Evolutionary conservation across 2,888 invertebrate genomes (phyloP).

Genomic region (Lapara coniferarum): DNA sequence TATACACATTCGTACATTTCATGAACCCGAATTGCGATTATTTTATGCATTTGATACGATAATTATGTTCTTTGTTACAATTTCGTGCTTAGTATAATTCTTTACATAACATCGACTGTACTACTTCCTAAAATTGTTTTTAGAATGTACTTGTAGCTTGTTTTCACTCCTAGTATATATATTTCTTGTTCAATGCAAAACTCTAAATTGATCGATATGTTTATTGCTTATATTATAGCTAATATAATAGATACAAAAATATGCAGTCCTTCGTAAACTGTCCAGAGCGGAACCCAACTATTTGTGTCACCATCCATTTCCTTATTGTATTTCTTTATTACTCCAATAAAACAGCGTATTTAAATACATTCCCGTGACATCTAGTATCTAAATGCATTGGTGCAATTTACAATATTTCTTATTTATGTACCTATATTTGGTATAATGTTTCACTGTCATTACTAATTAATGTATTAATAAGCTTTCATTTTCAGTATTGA

Average conservation of each 20-base stretch:
- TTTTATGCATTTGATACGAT: background rate
- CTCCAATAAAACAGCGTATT: slow-evolving; percentile 44
- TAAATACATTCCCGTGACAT: background rate
- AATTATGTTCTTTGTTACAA: background rate
- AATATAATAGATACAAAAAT: too few species aligned
- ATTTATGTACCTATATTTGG: background rate
- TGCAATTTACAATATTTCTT: background rate
- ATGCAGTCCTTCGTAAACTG: background rate
- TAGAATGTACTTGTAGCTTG: background rate
- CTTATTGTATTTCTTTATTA: slow-evolving; percentile 36
- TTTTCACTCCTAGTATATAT: too few species aligned
- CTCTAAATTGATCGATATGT: too few species aligned
- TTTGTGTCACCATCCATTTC: slow-evolving; percentile 51
- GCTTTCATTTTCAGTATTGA: too few species aligned
- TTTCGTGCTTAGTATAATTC: background rate
- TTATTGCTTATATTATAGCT: too few species aligned
- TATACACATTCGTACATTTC: background rate
- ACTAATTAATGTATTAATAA: too few species aligned
- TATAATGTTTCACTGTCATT: too few species aligned
- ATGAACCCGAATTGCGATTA: background rate
- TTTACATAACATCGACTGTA: too few species aligned
- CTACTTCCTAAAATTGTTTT: background rate
- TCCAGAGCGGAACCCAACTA: slow-evolving; percentile 41
- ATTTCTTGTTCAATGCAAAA: too few species aligned
- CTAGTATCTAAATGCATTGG: background rate